Conservation (phyloP, 2,888 invertebrate genomes). For the Spilosoma lubricipeda region DNA sequence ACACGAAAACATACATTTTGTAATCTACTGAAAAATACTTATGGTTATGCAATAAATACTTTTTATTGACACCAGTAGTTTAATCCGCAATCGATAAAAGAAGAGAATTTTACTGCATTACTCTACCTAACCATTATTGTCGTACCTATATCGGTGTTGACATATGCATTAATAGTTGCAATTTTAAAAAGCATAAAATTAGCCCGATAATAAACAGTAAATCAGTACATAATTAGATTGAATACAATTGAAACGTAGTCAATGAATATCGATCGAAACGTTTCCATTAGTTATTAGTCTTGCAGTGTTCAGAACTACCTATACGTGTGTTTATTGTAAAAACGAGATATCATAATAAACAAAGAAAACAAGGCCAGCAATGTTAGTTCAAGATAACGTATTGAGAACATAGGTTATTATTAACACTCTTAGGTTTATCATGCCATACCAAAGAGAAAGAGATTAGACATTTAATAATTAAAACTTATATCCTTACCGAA, state of each 20-base stretch:
- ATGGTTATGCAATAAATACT: constrained; percentile 7
- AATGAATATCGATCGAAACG: constrained; percentile 40
- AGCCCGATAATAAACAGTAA: neutral
- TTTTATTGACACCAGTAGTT: neutral
- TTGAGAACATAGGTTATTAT: constrained; percentile 36
- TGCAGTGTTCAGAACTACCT: constrained; percentile 30
- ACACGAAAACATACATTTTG: neutral
- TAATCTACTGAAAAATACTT: constrained; percentile 2
- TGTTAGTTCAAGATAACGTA: constrained; percentile 38
- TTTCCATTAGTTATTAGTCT: constrained; percentile 40
- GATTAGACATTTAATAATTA: neutral
- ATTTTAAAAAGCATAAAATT: neutral
- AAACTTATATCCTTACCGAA: constrained; percentile 35
- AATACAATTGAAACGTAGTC: constrained; percentile 6
- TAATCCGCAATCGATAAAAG: neutral
- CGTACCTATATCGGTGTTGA: neutral
- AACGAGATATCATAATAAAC: constrained; percentile 49
- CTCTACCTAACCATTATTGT: neutral
- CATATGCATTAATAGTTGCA: neutral
- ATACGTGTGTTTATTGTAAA: constrained; percentile 47
- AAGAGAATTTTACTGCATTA: neutral
- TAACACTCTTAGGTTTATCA: constrained; percentile 24
- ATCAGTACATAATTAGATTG: neutral
- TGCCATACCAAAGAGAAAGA: constrained; percentile 3
- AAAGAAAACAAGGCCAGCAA: constrained; percentile 47